A percentile compares a stretch with the other conserved stretches of the same genome.
Evolutionary conservation across 2,888 invertebrate genomes (phyloP).

Genomic region (Cenopis cana): DNA sequence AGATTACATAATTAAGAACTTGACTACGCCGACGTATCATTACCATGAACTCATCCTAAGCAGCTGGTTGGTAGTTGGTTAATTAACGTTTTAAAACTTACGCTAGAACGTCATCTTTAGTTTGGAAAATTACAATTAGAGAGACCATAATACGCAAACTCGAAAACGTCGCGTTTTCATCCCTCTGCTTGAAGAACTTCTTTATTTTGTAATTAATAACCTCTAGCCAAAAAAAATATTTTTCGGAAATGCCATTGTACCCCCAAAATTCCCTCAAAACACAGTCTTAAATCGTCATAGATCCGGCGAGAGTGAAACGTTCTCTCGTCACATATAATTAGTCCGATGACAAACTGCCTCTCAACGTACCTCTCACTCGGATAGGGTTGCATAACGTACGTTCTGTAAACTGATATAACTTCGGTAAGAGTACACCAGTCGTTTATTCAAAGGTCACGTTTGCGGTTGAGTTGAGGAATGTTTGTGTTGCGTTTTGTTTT

Average conservation of each 20-base stretch:
- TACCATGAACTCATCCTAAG: too few relatives aligned
- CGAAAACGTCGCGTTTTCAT: too few relatives aligned
- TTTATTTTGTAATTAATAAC: background rate
- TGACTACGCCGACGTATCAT: too few relatives aligned
- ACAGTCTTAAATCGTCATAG: conserved; percentile 51
- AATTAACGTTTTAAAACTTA: too few relatives aligned
- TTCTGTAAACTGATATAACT: conserved; percentile 35
- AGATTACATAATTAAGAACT: too few relatives aligned
- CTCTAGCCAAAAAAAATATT: background rate
- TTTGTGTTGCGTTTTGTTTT: conserved; percentile 25
- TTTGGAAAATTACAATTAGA: too few relatives aligned
- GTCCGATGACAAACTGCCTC: conserved; percentile 58
- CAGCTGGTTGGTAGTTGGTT: too few relatives aligned
- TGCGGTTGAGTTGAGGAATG: conserved; percentile 35
- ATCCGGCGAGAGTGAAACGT: conserved; percentile 57
- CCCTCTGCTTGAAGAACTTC: background rate
- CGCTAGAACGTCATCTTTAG: too few relatives aligned
- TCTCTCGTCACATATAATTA: conserved; percentile 67
- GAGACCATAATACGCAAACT: too few relatives aligned
- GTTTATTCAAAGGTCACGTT: conserved; percentile 36
- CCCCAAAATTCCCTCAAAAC: conserved; percentile 39
- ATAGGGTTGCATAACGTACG: conserved; percentile 55
- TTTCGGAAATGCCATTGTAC: too few relatives aligned
- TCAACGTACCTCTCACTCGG: conserved; percentile 43
- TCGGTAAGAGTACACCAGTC: conserved; percentile 39